A percentile compares a stretch with the other conserved stretches of the same genome.
Conservation (phyloP, 2,797 vertebrate species). For the Onychomys leucogaster region DNA sequence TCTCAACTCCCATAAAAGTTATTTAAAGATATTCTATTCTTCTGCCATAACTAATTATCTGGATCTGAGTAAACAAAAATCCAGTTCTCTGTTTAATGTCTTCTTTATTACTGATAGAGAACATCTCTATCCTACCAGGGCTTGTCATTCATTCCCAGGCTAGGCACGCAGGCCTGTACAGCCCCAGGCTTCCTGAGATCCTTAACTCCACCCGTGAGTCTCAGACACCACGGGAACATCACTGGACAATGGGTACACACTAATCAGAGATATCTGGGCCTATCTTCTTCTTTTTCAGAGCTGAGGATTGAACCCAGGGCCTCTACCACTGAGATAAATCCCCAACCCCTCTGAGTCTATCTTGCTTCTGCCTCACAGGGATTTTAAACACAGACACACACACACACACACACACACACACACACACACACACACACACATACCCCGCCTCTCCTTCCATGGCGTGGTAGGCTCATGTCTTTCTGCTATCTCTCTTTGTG, state of each 20-base stretch:
- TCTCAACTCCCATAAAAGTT: not conserved
- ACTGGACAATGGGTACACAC: not conserved
- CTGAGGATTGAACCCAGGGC: no score
- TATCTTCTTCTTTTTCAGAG: not conserved
- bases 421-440: not conserved
- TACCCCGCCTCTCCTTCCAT: not conserved
- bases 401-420: not conserved
- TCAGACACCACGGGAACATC: not conserved
- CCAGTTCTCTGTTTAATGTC: not conserved
- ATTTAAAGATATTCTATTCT: not conserved
- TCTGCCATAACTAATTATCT: not conserved
- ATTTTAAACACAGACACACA: not conserved
- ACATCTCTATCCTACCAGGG: not conserved
- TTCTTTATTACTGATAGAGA: not conserved
- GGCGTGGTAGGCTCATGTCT: not conserved
- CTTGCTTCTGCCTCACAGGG: not conserved
- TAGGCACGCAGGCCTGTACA: no score
- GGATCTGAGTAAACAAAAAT: not conserved
- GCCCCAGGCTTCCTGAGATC: not conserved
- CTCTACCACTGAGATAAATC: no score
- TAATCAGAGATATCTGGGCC: not conserved
- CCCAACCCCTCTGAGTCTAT: not conserved
- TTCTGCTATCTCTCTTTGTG: not conserved
- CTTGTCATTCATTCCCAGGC: not conserved
- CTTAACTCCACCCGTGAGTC: not conserved